Conservation (phyloP, 2,113 vertebrate genomes). For the Silurus glanis region DNA sequence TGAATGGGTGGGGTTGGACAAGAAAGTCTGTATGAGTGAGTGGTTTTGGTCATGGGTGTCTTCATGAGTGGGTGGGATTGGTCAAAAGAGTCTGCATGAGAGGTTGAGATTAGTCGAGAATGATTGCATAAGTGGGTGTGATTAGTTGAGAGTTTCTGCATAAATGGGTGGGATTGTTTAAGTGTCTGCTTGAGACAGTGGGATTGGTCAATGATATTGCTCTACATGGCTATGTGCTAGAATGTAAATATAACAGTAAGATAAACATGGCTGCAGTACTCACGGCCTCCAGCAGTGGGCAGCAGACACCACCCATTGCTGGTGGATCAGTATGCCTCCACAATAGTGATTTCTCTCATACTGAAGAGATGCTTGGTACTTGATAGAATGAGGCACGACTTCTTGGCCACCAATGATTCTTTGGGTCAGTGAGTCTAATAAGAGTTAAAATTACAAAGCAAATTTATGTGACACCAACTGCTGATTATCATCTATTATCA, state of each 20-base stretch:
- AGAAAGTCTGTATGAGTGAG: too few species aligned
- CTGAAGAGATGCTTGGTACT: conserved; percentile 69
- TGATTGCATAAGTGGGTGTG: background rate
- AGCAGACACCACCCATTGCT: conserved; percentile 73
- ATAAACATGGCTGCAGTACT: conserved; percentile 54
- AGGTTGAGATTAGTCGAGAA: background rate
- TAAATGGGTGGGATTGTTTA: background rate
- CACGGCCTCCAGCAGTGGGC: conserved; percentile 78
- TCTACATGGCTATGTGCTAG: background rate
- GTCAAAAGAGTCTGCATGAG: too few species aligned
- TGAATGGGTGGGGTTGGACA: too few species aligned
- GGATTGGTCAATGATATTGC: background rate
- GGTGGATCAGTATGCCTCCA: conserved; percentile 67
- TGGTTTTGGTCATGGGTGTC: too few species aligned
- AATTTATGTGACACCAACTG: background rate
- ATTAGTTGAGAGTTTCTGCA: background rate
- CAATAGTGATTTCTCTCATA: conserved; percentile 63
- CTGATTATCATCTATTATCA: background rate
- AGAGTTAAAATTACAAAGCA: background rate
- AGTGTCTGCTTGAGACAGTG: background rate
- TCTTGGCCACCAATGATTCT: conserved; percentile 74
- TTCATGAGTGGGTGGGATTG: too few species aligned
- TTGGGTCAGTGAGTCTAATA: conserved; percentile 42
- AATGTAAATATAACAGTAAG: background rate
- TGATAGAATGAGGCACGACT: conserved; percentile 66